These are phyloP conservation scores for Saxidomus purpurata DNA, from an alignment of 1,140 invertebrate species.

Conservation along the genomic window DNA sequence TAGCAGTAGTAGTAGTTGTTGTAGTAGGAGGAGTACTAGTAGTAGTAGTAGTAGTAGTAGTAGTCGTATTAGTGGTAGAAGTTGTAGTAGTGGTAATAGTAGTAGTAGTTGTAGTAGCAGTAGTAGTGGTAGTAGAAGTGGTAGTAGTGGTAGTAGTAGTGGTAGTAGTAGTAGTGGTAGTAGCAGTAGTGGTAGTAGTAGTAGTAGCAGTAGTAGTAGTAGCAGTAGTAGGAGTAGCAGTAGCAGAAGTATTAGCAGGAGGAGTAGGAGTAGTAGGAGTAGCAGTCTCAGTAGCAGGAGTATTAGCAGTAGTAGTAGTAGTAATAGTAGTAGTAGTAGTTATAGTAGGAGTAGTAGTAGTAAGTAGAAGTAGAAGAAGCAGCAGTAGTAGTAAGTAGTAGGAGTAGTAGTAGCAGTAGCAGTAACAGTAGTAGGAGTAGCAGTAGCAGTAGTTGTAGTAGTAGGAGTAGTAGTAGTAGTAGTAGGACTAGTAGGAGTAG, in stretches of 20 bases:
- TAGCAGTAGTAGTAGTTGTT: conserved; percentile 39
- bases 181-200: conserved; percentile 60
- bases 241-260: conserved; percentile 60
- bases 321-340: conserved; percentile 65
- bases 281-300: conserved; percentile 57
- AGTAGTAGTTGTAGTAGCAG: conserved; percentile 65
- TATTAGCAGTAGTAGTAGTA: conserved; percentile 66
- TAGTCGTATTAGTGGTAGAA: too few species aligned
- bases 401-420: too few species aligned
- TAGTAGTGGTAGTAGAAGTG: conserved; percentile 67
- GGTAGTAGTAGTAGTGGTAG: conserved; percentile 67
- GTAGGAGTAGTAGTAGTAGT: too few species aligned
- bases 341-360: conserved; percentile 63
- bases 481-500: conserved; percentile 61
- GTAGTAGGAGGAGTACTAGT: conserved; percentile 56
- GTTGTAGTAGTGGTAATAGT: conserved; percentile 66
- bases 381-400: conserved; percentile 52
- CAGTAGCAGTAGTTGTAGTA: too few species aligned
- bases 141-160: conserved; percentile 64
- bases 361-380: conserved; percentile 42
- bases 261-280: conserved; percentile 66
- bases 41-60: conserved; percentile 46
- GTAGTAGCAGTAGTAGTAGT: conserved; percentile 66
- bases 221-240: conserved; percentile 64
- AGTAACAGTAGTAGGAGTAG: too few species aligned